Evolutionary conservation across 2,888 invertebrate genomes (phyloP).

Genomic region (Sarcophaga rosellei): DNA sequence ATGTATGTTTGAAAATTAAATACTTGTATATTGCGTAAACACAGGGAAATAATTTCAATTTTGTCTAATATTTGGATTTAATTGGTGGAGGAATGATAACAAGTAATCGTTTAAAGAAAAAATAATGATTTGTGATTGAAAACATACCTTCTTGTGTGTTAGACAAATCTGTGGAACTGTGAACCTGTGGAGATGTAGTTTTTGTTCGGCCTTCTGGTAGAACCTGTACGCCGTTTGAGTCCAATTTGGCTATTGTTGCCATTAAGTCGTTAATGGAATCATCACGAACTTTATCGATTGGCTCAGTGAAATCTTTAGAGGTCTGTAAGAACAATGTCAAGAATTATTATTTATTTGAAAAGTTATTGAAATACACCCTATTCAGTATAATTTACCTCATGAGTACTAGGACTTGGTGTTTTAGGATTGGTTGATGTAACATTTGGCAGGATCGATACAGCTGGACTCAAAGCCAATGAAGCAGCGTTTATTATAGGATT

Average conservation of each 20-base stretch:
- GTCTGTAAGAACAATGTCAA: constrained; percentile 70
- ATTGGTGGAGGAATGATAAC: constrained; percentile 27
- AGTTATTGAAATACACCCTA: neutral
- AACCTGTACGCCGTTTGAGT: constrained; percentile 92
- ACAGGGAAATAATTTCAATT: constrained; percentile 11
- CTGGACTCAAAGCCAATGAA: constrained; percentile 76
- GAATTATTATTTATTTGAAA: constrained; percentile 10
- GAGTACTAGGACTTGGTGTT: constrained; percentile 90
- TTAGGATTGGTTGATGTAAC: constrained; percentile 91
- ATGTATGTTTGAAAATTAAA: constrained; percentile 13
- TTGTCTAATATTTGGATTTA: neutral
- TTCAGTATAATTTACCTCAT: constrained; percentile 80
- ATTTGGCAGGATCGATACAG: constrained; percentile 79
- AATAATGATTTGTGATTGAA: constrained; percentile 12
- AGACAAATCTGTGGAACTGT: constrained; percentile 87
- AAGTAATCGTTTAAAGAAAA: constrained; percentile 7
- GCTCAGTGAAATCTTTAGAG: constrained; percentile 85
- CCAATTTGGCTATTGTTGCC: constrained; percentile 93
- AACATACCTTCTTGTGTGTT: constrained; percentile 80
- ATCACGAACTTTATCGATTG: constrained; percentile 91
- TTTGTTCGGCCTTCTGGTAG: constrained; percentile 83
- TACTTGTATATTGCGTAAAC: neutral
- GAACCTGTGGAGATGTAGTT: constrained; percentile 86
- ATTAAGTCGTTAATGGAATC: constrained; percentile 93
- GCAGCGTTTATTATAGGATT: constrained; percentile 74